Evolutionary conservation across 2,888 invertebrate species (phyloP).

Genomic region (Hyposoter didymator): DNA sequence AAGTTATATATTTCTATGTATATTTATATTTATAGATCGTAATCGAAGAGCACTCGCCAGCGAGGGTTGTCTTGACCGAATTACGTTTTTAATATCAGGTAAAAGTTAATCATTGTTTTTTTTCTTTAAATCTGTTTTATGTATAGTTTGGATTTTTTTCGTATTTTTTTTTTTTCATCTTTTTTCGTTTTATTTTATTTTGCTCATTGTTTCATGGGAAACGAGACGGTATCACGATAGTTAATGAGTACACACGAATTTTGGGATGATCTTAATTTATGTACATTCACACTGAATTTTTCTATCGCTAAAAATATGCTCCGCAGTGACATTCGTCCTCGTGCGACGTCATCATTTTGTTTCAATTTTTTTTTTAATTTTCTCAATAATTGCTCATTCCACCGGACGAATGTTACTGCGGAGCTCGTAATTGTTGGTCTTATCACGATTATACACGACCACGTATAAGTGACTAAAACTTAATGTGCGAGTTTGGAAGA

Average conservation of each 20-base stretch:
- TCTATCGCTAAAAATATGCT: slow-evolving; percentile 60
- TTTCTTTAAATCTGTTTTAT: slow-evolving; percentile 63
- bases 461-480: slow-evolving; percentile 57
- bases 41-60: slow-evolving; percentile 82
- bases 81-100: slow-evolving; percentile 74
- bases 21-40: slow-evolving; percentile 35
- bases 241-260: slow-evolving; percentile 47
- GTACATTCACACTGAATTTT: slow-evolving; percentile 64
- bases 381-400: slow-evolving; percentile 1
- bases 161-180: slow-evolving; percentile 49
- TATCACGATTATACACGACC: slow-evolving; percentile 50
- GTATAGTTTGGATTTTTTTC: slow-evolving; percentile 53
- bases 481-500: slow-evolving; percentile 59
- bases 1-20: slow-evolving; percentile 33
- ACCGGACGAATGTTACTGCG: slow-evolving; percentile 49
- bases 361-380: slow-evolving; percentile 6
- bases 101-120: slow-evolving; percentile 71
- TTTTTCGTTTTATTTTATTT: slow-evolving; percentile 52
- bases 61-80: slow-evolving; percentile 78
- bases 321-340: slow-evolving; percentile 51
- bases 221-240: slow-evolving; percentile 23
- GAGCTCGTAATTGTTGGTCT: slow-evolving; percentile 48
- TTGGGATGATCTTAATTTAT: slow-evolving; percentile 59
- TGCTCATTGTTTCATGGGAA: slow-evolving; percentile 24
- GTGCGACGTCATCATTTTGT: too few relatives aligned